These are phyloP conservation scores for Aporrectodea caliginosa DNA, from an alignment of 1,140 invertebrate genomes.

Conservation along the genomic window DNA sequence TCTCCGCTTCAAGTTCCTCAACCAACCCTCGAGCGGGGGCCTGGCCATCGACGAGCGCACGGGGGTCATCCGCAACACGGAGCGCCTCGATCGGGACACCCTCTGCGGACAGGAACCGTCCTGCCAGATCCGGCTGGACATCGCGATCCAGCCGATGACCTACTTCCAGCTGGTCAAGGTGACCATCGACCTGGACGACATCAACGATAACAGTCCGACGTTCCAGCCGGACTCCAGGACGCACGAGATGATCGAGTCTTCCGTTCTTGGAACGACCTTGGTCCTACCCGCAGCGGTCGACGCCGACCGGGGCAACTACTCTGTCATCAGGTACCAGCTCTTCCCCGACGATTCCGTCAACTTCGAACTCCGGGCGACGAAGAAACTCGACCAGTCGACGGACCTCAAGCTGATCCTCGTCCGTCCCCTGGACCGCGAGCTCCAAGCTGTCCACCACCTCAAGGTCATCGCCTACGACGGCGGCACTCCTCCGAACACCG, in stretches of 20 bases:
- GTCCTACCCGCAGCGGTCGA: conserved; percentile 25
- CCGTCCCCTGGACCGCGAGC: conserved; percentile 24
- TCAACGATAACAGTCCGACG: conserved; percentile 24
- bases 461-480: conserved; percentile 31
- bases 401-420: conserved; percentile 28
- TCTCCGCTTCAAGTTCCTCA: background rate
- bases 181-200: conserved; percentile 19
- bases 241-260: conserved; percentile 24
- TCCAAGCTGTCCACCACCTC: conserved; percentile 8
- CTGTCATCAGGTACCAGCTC: background rate
- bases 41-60: background rate
- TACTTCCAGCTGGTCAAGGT: background rate
- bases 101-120: background rate
- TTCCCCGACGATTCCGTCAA: conserved; percentile 10
- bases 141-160: background rate
- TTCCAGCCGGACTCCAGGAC: background rate
- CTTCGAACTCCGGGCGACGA: conserved; percentile 20
- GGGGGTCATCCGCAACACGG: background rate
- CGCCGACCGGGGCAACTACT: background rate
- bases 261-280: conserved; percentile 18
- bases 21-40: background rate
- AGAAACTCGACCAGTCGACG: conserved; percentile 14
- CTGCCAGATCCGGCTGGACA: background rate
- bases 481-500: conserved; percentile 17
- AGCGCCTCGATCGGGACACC: background rate